Conservation (phyloP, 2,797 vertebrate genomes). For the Mycteria americana region DNA sequence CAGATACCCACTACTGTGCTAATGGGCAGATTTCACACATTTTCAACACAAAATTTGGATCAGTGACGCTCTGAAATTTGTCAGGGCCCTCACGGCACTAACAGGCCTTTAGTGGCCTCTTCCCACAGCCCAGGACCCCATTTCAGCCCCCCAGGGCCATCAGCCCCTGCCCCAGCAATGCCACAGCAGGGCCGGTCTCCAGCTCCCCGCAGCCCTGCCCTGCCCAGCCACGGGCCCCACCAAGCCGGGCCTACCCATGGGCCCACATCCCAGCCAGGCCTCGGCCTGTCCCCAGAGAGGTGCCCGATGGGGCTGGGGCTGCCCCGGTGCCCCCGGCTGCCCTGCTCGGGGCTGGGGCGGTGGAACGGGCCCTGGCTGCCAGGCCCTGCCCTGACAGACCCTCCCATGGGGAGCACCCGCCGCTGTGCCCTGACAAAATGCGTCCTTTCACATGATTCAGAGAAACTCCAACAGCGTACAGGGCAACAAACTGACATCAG, state of each 20-base stretch:
- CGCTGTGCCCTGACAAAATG: not conserved
- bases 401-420: fast-evolving
- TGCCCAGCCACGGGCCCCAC: fast-evolving
- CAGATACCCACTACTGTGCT: not conserved
- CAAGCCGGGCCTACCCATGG: fast-evolving
- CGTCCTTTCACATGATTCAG: not conserved
- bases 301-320: not conserved
- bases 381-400: fast-evolving
- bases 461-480: not conserved
- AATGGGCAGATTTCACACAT: not conserved
- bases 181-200: fast-evolving
- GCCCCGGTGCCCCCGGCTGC: fast-evolving
- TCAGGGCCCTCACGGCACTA: fast-evolving
- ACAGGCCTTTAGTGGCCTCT: not conserved
- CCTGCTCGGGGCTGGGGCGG: not conserved
- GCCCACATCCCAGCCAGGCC: not conserved
- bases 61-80: not conserved
- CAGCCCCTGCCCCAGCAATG: fast-evolving
- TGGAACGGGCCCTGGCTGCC: not conserved
- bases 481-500: not conserved
- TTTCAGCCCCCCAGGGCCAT: fast-evolving
- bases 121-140: fast-evolving
- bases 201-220: no score
- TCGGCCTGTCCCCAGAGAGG: not conserved
- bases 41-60: not conserved